Percentiles rank a stretch among this genome's conserved stretches.
phyloP scores from a whole-genome alignment of 2,113 vertebrate species.

The Vulpes lagopus region DNA sequence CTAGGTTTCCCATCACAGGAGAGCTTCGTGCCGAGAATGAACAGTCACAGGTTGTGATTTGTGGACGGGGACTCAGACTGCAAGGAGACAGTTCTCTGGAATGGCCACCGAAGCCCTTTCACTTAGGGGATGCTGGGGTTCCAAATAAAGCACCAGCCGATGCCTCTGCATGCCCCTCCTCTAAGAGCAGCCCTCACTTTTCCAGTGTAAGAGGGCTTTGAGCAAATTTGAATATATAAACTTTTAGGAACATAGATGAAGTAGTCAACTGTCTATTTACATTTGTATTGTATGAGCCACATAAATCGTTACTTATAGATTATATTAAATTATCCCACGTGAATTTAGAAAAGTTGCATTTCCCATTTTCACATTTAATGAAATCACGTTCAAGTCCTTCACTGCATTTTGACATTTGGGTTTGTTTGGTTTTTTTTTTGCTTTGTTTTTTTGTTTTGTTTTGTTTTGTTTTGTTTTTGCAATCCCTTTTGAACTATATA shows the following conservation, averaged over 20 bases:
- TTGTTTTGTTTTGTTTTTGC: not conserved
- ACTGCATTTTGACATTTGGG: not conserved
- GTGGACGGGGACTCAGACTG: not conserved
- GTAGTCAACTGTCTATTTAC: not conserved
- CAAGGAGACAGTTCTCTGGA: not conserved
- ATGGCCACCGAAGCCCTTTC: not conserved
- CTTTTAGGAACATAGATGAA: not conserved
- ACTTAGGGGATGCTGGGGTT: not conserved
- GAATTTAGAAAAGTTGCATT: not conserved
- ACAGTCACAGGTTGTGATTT: not conserved
- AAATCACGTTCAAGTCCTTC: not conserved
- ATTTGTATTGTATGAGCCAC: not conserved
- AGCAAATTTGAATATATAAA: not conserved
- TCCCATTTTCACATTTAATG: not conserved
- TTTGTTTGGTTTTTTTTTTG: not conserved
- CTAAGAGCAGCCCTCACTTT: not conserved
- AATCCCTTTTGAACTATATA: slow-evolving; percentile 28
- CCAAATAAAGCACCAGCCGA: not conserved
- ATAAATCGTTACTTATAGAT: not conserved
- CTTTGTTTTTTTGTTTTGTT: not conserved
- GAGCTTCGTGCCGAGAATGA: not conserved
- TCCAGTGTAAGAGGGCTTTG: not conserved
- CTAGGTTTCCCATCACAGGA: not conserved
- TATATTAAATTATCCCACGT: not conserved
- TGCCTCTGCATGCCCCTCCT: not conserved